phyloP scores from a whole-genome alignment of 2,888 invertebrate species.

The Pollenia amentaria region DNA sequence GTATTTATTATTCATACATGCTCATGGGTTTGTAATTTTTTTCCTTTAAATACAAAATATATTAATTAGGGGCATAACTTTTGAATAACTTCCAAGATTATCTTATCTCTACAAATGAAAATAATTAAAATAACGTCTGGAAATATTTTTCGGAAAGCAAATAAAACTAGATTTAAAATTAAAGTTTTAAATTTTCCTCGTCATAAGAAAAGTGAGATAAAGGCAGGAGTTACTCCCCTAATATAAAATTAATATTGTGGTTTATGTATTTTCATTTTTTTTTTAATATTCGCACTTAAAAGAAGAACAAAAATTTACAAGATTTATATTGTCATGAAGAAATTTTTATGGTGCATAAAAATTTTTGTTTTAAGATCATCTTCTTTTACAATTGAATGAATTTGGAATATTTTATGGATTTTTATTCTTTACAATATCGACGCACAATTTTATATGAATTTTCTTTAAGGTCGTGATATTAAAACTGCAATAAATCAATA shows the following conservation, averaged over 20 bases:
- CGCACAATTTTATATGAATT: not conserved
- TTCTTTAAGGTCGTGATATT: not conserved
- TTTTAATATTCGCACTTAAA: constrained; percentile 12
- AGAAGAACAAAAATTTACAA: constrained; percentile 23
- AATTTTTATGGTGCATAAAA: constrained; percentile 60
- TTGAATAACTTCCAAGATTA: not conserved
- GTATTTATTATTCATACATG: not conserved
- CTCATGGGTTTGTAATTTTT: not conserved
- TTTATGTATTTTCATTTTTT: constrained; percentile 10
- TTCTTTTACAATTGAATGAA: constrained; percentile 33
- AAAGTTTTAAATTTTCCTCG: no score
- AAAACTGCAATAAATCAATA: not conserved
- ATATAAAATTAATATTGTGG: constrained; percentile 9
- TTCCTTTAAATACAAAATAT: no score
- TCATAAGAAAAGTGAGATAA: no score
- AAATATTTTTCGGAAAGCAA: no score
- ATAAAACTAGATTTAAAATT: no score
- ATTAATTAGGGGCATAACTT: not conserved
- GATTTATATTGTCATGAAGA: constrained; percentile 67
- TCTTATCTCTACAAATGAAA: no score
- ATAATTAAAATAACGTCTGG: no score
- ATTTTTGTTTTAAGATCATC: constrained; percentile 56
- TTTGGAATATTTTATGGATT: constrained; percentile 28
- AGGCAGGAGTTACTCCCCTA: not conserved
- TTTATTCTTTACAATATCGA: not conserved